Evolutionary conservation across 2,888 invertebrate genomes (phyloP), one percentile per base, ranked within the genome.

Genomic region (Tupiocoris notatus): DNA sequence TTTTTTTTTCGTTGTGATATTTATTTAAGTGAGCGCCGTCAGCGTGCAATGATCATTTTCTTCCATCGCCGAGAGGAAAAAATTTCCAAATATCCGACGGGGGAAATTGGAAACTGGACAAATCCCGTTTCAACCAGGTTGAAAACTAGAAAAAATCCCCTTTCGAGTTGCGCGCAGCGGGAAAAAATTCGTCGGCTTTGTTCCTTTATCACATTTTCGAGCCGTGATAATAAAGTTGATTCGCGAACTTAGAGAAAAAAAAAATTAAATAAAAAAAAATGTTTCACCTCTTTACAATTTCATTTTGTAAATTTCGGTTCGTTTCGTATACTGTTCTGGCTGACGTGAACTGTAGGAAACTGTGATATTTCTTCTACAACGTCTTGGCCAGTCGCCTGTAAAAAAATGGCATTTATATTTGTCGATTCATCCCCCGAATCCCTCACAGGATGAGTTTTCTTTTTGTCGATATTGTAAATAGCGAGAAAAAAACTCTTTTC

Each of bases 361-460:
- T 77, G 77, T 77, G 77, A 77, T 77, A 77, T 77, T 71, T 77
- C 71, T 39, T 39, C 39, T 64, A 65, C 23, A 21, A 73, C 58
- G 71, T 71, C 59, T 59, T 54, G 39, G 77, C 73, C 77, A 77
- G 77, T 76, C 64, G 71, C 24, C 65, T 73, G 71, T 59, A 54
- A 71, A 57, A 39, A 12, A 3, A 18, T 12, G 65, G 65, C 65
- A 65, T 65, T 65, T 65, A 39, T 39, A n/a, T n/a, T n/a, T n/a
- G n/a, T n/a, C n/a, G n/a, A n/a, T n/a, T n/a, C n/a, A 63, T 22
- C 22, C 68, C 68, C 22, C 22, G 18, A 24, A 39, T 61, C 71
- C 71, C 71, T 54, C 39, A 39, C 39, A 7, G 39, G 39, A 39
- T 39, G 39, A 39, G 12, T 39, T 39, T 39, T 39, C 39, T 39